phyloP scores from a whole-genome alignment of 2,888 invertebrate species.

The Autographa pulchrina region DNA sequence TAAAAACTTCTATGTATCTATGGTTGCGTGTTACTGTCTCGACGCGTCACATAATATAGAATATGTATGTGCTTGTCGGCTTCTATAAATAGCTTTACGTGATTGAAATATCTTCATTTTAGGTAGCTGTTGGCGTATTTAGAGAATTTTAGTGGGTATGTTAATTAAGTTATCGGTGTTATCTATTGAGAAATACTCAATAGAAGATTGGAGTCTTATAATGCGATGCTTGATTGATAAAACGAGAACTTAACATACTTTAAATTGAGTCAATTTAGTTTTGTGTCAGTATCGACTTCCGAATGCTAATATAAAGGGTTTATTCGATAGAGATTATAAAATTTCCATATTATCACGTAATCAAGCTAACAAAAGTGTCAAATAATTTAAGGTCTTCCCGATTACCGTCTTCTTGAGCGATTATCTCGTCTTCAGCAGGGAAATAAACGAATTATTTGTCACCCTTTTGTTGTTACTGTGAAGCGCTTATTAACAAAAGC shows the following conservation, averaged over 20 bases:
- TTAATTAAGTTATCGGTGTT: not conserved
- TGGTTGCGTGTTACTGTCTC: slow-evolving; percentile 50
- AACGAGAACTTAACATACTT: not conserved
- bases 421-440: slow-evolving; percentile 67
- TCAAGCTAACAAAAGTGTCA: slow-evolving; percentile 52
- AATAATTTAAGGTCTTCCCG: slow-evolving; percentile 48
- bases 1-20: slow-evolving; percentile 63
- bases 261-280: not conserved
- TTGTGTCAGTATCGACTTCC: not conserved
- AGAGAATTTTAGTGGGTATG: not conserved
- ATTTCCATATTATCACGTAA: slow-evolving; percentile 37
- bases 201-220: not conserved
- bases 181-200: slow-evolving; percentile 1
- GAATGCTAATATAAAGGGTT: not conserved
- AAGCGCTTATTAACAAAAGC: slow-evolving; percentile 83
- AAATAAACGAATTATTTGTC: slow-evolving; percentile 84
- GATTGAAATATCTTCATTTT: slow-evolving; percentile 16
- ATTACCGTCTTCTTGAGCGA: slow-evolving; percentile 62
- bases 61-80: slow-evolving; percentile 17
- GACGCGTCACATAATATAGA: slow-evolving; percentile 28
- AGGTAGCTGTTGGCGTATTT: not conserved
- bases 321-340: slow-evolving; percentile 21
- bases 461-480: slow-evolving; percentile 80
- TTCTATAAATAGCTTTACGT: slow-evolving; percentile 15
- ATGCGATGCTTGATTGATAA: slow-evolving; percentile 3